Conservation (phyloP, 2,797 vertebrate genomes). For the Pseudopleuronectes americanus region DNA sequence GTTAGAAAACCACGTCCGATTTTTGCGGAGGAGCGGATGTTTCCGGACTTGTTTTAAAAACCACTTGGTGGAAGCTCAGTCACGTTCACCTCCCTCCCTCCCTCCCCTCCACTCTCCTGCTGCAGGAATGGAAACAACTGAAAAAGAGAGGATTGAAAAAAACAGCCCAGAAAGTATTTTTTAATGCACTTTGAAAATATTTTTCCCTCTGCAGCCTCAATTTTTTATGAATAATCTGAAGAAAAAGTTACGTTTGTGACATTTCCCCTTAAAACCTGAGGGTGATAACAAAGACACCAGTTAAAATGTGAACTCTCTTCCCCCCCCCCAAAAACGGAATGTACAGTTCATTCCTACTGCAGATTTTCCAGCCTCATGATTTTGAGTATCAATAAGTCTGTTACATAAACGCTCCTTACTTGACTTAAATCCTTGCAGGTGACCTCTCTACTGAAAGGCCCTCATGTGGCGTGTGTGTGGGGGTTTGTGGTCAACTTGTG, state of each 20-base stretch:
- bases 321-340: neutral
- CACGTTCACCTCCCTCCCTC: neutral
- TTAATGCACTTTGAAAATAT: neutral
- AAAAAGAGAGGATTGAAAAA: neutral
- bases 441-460: slow-evolving; percentile 40
- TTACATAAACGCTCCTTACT: slow-evolving; percentile 55
- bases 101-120: neutral
- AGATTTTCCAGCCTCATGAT: slow-evolving; percentile 34
- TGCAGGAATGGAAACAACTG: slow-evolving; percentile 7
- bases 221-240: too few species aligned
- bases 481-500: slow-evolving; percentile 45
- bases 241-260: too few species aligned
- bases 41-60: slow-evolving; percentile 33
- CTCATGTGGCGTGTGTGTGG: slow-evolving; percentile 32
- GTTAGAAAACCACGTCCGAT: slow-evolving; percentile 17
- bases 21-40: slow-evolving; percentile 39
- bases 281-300: neutral
- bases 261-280: too few species aligned
- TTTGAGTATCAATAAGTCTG: slow-evolving; percentile 34
- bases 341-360: neutral
- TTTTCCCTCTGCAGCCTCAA: neutral
- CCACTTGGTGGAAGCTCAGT: slow-evolving; percentile 11
- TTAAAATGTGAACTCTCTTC: slow-evolving; percentile 3
- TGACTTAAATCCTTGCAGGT: slow-evolving; percentile 57
- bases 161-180: neutral